These are phyloP conservation scores for Ctenicera cuprea DNA, from an alignment of 2,888 invertebrate species.

Conservation along the genomic window DNA sequence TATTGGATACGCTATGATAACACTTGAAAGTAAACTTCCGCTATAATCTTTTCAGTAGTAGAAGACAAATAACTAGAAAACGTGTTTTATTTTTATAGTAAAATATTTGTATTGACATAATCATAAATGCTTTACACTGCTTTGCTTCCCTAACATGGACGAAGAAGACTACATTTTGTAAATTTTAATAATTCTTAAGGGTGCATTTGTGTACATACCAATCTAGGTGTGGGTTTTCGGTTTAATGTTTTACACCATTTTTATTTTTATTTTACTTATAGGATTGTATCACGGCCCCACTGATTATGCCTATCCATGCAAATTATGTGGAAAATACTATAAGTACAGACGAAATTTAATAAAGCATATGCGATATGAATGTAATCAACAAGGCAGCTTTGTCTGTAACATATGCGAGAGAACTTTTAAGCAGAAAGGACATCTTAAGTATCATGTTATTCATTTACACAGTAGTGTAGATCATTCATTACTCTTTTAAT, in stretches of 20 bases:
- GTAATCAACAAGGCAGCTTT: slow-evolving; percentile 70
- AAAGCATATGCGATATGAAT: slow-evolving; percentile 75
- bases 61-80: no score
- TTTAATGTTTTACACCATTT: not conserved
- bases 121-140: no score
- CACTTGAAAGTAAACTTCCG: no score
- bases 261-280: slow-evolving; percentile 41
- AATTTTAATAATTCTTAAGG: not conserved
- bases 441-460: slow-evolving; percentile 68
- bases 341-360: slow-evolving; percentile 83
- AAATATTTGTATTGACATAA: no score
- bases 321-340: slow-evolving; percentile 79
- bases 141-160: no score
- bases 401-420: slow-evolving; percentile 68
- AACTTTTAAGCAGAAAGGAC: slow-evolving; percentile 69
- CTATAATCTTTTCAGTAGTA: no score
- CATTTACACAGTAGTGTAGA: slow-evolving; percentile 59
- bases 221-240: not conserved
- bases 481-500: no score
- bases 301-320: slow-evolving; percentile 10
- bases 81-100: no score
- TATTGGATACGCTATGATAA: no score
- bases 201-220: not conserved
- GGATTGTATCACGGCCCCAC: not conserved
- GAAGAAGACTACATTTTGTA: no score